These are phyloP conservation scores for Coenonympha arcania DNA, from an alignment of 2,888 invertebrate genomes.

Conservation along the genomic window DNA sequence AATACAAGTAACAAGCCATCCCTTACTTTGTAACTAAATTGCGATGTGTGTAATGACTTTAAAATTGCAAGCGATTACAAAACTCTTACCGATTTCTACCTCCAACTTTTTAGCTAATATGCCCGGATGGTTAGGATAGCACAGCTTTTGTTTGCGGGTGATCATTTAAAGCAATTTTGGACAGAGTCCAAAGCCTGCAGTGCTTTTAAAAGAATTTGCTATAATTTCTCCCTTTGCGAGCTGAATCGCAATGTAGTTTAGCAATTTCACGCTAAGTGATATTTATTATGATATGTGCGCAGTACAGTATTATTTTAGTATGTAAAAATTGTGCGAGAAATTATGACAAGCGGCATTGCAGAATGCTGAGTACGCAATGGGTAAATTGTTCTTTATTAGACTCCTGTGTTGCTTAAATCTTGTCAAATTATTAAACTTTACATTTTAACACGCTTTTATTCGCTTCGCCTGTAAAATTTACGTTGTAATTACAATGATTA, in stretches of 20 bases:
- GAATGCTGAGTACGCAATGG: not conserved
- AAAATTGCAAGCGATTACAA: too few species aligned
- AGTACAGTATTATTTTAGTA: not conserved
- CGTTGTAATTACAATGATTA: too few species aligned
- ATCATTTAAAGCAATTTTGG: slow-evolving; percentile 24
- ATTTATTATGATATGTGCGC: slow-evolving; percentile 15
- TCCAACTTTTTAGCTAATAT: too few species aligned
- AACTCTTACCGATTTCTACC: too few species aligned
- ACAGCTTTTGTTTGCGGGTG: slow-evolving; percentile 19
- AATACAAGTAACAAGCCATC: too few species aligned
- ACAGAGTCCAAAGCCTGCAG: slow-evolving; percentile 23
- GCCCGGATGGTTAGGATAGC: slow-evolving; percentile 8
- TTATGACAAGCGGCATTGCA: not conserved
- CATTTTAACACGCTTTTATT: too few species aligned
- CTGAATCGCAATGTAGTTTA: slow-evolving; percentile 12
- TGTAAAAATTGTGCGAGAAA: slow-evolving; percentile 1
- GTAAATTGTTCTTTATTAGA: not conserved
- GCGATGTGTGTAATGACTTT: too few species aligned
- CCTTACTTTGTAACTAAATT: too few species aligned
- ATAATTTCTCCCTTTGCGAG: slow-evolving; percentile 19
- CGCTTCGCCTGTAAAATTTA: too few species aligned
- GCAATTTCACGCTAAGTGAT: slow-evolving; percentile 23
- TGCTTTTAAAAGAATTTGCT: slow-evolving; percentile 22
- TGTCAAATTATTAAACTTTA: too few species aligned
- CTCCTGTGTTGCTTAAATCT: not conserved